Percentiles rank a stretch among this genome's conserved stretches.
Conservation (phyloP, 2,797 vertebrate species). For the Chloroceryle inda region DNA sequence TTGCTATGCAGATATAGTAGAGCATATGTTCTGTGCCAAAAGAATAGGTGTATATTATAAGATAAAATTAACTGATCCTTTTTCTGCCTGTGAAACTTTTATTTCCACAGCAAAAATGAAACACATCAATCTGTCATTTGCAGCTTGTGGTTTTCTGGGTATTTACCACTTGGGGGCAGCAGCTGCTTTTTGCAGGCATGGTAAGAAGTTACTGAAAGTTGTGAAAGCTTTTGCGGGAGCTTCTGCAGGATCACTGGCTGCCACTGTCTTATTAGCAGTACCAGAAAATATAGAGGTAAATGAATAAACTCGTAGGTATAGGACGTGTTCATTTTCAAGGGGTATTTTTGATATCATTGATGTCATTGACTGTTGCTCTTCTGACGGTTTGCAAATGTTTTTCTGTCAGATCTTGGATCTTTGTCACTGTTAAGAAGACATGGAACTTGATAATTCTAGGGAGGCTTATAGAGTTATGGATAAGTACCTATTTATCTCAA, state of each 20-base stretch:
- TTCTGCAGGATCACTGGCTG: slow-evolving; percentile 89
- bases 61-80: not conserved
- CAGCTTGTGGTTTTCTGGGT: slow-evolving; percentile 87
- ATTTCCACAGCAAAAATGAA: slow-evolving; percentile 78
- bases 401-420: not conserved
- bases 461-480: not conserved
- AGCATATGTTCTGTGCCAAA: not conserved
- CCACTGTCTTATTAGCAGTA: slow-evolving; percentile 87
- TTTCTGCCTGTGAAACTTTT: not conserved
- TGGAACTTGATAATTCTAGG: not conserved
- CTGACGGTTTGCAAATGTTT: not conserved
- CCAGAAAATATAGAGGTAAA: slow-evolving; percentile 91
- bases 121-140: slow-evolving; percentile 89
- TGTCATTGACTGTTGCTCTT: not conserved
- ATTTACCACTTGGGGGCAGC: slow-evolving; percentile 92
- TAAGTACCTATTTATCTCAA: not conserved
- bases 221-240: slow-evolving; percentile 88
- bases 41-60: not conserved
- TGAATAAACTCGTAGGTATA: slow-evolving; percentile 1
- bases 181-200: slow-evolving; percentile 85
- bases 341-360: not conserved
- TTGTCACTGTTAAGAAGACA: not conserved
- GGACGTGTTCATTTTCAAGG: slow-evolving; percentile 5
- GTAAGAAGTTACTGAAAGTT: slow-evolving; percentile 81
- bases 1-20: not conserved